Evolutionary conservation across 2,888 invertebrate genomes (phyloP), one percentile per base, ranked within the genome.

Genomic region (Tupiocoris notatus): DNA sequence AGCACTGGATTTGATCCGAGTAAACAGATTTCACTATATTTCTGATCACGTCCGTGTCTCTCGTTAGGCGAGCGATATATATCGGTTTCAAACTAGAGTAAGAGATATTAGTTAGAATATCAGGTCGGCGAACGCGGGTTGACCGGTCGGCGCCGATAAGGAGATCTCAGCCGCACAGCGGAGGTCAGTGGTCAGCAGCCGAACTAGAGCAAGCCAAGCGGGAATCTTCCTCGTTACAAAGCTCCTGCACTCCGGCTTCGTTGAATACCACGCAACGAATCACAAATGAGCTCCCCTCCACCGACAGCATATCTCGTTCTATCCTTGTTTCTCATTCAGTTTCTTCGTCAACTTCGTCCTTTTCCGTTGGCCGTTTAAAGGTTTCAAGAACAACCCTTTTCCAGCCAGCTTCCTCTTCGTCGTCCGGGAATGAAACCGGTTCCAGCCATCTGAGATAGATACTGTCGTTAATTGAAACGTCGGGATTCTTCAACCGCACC

Each of bases 381-480:
- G 39, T 39, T 39, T 39, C 39, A 39, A 39, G 39, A 39, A 39
- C 39, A 39, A 39, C 39, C 39, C 39, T 39, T 39, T 39, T 39
- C 39, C 39, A 12, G 12, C 39, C 39, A 39, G 39, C 39, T 7
- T 3, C 39, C 12, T 7, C 39, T 12, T 39, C 39, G 12, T 12
- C 3, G 39, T 3, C 6, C 3, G 6, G 6, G 39, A 39, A 39
- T n/a, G n/a, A n/a, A 61, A 61, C 62, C 62, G 61, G 61, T 17
- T 70, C 6, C 6, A 39, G 3, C 3, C 12, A 3, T 59, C 18
- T 39, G 39, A 73, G 63, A 73, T 62, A 73, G 73, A 75, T 75
- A 75, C 58, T 65, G 75, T 75, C 65, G 75, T 75, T 75, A 75
- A 75, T 75, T 75, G 75, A 75, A 75, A 75, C 75, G 75, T 75